Evolutionary conservation across 2,888 invertebrate species (phyloP), one percentile per base, ranked within the genome.

Genomic region (Galeopsomyia nigrocyanea): DNA sequence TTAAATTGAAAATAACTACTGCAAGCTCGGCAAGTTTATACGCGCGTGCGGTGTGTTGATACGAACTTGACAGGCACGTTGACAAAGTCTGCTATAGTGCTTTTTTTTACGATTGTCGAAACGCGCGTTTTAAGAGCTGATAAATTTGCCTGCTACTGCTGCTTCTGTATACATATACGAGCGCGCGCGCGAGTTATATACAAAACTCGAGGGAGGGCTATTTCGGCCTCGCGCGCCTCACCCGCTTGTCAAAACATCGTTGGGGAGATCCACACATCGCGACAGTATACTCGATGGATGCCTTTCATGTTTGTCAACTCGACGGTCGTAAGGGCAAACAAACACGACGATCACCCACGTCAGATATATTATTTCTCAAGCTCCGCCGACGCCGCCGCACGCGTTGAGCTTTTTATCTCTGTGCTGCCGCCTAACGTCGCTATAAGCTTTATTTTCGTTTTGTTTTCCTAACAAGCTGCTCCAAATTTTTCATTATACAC

Each of bases 31-130:
- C 66, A 47, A 65, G 63, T 55, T 50, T 51, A 7, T 21, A 17
- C 61, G 39, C 17, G 73, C 74, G 79, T 79, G 77, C 78, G 57
- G 77, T 16, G 76, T 84, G 86, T 84, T 85, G 85, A 86, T 82
- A 83, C 79, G 82, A 82, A 82, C 83, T 83, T 82, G 84, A 84
- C 85, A 84, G 82, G 81, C 79, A 80, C 86, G 86, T 86, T 86
- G 85, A 86, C 86, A 86, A 86, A 83, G 82, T 85, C 81, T 79
- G 26, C 73, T 73, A 71, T 75, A 77, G 76, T 77, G 78, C 76
- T 75, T 77, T 81, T n/a, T 84, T 85, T 83, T 83, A 84, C 82
- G 83, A 82, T 81, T 77, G 26, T 78, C 79, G 75, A 76, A 78
- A 77, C 82, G 26, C 26, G 3, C 82, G 83, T 84, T 75, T 75